Conservation (phyloP, 2,113 vertebrate species). For the Salvator merianae region DNA sequence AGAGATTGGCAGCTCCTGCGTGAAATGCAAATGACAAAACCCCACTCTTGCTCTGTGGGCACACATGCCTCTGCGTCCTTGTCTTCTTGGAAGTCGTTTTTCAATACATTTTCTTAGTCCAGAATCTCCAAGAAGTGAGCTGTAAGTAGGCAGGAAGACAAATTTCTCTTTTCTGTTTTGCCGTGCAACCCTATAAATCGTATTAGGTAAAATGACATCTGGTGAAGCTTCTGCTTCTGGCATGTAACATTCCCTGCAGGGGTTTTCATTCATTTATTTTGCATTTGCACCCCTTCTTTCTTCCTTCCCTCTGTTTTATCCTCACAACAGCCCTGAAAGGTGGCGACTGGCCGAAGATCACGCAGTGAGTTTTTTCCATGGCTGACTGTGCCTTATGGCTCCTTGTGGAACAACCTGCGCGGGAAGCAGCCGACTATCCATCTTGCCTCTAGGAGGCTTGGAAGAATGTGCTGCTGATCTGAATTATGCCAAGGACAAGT, state of each 20-base stretch:
- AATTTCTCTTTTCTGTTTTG: too few relatives aligned
- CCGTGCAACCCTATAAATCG: neutral
- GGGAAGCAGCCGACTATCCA: neutral
- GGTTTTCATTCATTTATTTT: too few relatives aligned
- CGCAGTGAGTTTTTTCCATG: too few relatives aligned
- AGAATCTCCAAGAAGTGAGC: slow-evolving; percentile 47
- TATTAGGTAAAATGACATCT: neutral
- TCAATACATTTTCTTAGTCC: slow-evolving; percentile 26
- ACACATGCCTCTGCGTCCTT: neutral
- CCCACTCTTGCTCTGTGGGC: neutral
- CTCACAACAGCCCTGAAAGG: too few relatives aligned
- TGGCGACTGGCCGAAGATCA: too few relatives aligned
- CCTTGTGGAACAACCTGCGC: neutral
- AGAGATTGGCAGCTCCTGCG: slow-evolving; percentile 55
- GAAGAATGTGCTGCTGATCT: neutral
- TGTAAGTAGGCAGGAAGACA: slow-evolving; percentile 42
- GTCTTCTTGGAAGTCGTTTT: neutral
- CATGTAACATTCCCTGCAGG: neutral
- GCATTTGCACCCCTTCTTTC: too few relatives aligned
- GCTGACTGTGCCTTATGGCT: neutral
- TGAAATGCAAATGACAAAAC: slow-evolving; percentile 37
- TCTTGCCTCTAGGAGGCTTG: neutral
- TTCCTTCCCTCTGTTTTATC: too few relatives aligned
- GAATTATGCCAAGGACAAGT: neutral
- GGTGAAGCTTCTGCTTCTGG: too few relatives aligned